A percentile compares a stretch with the other conserved stretches of the same genome.
Evolutionary conservation across 2,888 invertebrate species (phyloP).

Genomic region (Lacanobia wlatinum): DNA sequence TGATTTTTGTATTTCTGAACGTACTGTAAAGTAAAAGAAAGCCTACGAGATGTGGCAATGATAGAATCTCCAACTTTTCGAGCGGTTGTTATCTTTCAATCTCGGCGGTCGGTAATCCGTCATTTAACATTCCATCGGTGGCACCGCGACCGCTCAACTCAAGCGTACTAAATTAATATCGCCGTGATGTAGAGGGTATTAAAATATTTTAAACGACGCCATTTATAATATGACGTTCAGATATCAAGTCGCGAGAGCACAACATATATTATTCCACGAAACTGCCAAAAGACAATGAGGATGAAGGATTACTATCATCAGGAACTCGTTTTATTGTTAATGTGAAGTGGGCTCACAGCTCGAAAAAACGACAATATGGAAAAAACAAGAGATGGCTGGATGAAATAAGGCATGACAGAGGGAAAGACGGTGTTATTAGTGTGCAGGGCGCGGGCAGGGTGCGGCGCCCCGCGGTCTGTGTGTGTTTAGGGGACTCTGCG

Average conservation of each 20-base stretch:
- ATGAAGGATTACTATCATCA: conserved; percentile 91
- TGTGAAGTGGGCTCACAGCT: conserved; percentile 80
- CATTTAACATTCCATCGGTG: conserved; percentile 90
- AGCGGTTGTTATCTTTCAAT: conserved; percentile 85
- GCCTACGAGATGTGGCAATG: conserved; percentile 67
- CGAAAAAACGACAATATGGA: conserved; percentile 83
- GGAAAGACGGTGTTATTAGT: conserved; percentile 89
- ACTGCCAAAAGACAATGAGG: conserved; percentile 91
- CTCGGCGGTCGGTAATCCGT: conserved; percentile 88
- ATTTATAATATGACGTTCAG: conserved; percentile 90
- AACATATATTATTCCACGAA: conserved; percentile 90
- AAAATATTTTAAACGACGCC: conserved; percentile 90
- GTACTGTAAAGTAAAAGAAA: conserved; percentile 64
- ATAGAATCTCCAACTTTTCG: conserved; percentile 82
- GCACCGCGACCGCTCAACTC: conserved; percentile 87
- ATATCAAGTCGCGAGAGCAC: conserved; percentile 88
- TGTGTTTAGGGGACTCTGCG: conserved; percentile 86
- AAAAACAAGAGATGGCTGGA: conserved; percentile 86
- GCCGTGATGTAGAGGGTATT: conserved; percentile 89
- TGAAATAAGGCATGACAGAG: conserved; percentile 89
- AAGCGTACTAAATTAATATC: conserved; percentile 90
- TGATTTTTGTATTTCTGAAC: conserved; percentile 1
- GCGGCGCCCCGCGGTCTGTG: conserved; percentile 90
- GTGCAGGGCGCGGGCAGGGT: conserved; percentile 80
- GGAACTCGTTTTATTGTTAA: conserved; percentile 87